These are phyloP conservation scores for Muntiacus reevesi DNA, from an alignment of 2,113 vertebrate genomes.

Conservation along the genomic window DNA sequence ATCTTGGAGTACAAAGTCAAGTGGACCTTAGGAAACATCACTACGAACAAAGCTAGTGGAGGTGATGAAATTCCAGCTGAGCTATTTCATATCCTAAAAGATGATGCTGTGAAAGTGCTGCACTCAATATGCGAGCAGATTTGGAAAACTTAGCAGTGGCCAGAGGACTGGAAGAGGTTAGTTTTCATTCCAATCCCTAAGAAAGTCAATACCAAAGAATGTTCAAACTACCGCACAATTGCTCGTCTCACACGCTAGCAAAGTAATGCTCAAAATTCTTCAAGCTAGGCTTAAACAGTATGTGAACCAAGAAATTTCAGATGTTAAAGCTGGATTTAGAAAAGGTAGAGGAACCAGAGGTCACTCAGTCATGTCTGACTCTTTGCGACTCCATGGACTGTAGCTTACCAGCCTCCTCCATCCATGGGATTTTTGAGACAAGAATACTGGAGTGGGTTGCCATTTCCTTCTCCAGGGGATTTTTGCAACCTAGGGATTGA, in stretches of 20 bases:
- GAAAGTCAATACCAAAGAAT: not conserved
- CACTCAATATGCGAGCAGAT: not conserved
- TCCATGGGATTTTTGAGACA: too few species aligned
- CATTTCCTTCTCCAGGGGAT: too few species aligned
- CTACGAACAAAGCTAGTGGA: not conserved
- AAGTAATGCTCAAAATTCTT: not conserved
- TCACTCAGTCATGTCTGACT: not conserved
- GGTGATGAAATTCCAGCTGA: not conserved
- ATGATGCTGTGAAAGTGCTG: not conserved
- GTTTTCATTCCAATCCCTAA: not conserved
- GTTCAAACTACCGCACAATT: accelerated
- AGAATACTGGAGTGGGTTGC: too few species aligned
- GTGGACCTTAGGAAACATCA: not conserved
- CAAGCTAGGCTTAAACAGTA: not conserved
- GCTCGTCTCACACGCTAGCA: not conserved
- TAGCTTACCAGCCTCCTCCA: too few species aligned
- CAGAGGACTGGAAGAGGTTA: not conserved
- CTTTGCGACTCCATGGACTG: too few species aligned
- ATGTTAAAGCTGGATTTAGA: not conserved
- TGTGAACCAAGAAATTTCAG: not conserved
- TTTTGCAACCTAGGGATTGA: too few species aligned
- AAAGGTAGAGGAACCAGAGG: not conserved
- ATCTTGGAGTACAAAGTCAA: not conserved
- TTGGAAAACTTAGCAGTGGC: not conserved
- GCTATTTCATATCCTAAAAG: not conserved